phyloP scores from a whole-genome alignment of 2,113 vertebrate genomes.

The Brachionichthys hirsutus region DNA sequence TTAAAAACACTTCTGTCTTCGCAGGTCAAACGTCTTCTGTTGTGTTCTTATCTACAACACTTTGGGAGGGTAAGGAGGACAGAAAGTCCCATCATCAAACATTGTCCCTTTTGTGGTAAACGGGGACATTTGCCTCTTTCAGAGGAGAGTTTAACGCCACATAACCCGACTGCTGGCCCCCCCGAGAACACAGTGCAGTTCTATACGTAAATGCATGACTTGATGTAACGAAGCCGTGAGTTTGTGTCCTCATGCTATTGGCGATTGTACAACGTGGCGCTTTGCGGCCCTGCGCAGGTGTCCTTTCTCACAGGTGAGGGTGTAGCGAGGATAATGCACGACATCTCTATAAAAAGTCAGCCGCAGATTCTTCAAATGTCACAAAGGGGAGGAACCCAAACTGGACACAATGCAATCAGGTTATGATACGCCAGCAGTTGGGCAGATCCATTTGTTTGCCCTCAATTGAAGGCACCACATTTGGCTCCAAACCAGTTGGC shows the following conservation, averaged over 20 bases:
- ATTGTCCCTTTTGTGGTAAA: constrained; percentile 42
- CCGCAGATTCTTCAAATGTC: constrained; percentile 39
- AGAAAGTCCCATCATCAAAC: constrained; percentile 75
- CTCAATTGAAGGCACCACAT: constrained; percentile 20
- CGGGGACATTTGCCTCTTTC: constrained; percentile 41
- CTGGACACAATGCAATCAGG: constrained; percentile 10
- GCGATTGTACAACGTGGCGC: constrained; percentile 59
- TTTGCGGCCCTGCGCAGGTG: constrained; percentile 26
- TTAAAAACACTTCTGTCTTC: constrained; percentile 83
- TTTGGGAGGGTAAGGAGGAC: constrained; percentile 72
- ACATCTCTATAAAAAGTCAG: constrained; percentile 28
- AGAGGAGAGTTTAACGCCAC: constrained; percentile 50
- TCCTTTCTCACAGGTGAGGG: constrained; percentile 32
- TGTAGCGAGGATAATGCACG: constrained; percentile 2
- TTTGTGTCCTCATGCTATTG: constrained; percentile 53
- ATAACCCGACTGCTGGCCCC: constrained; percentile 32
- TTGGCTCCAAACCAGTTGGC: constrained; percentile 39
- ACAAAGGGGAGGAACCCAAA: constrained; percentile 6
- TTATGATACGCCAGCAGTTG: constrained; percentile 42
- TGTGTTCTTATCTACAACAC: constrained; percentile 81
- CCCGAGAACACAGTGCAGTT: constrained; percentile 47
- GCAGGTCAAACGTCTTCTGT: constrained; percentile 72
- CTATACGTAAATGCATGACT: constrained; percentile 58
- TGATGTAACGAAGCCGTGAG: constrained; percentile 45
- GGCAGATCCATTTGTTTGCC: constrained; percentile 30